Evolutionary conservation across 2,113 vertebrate genomes (phyloP).

Genomic region (Cairina moschata): DNA sequence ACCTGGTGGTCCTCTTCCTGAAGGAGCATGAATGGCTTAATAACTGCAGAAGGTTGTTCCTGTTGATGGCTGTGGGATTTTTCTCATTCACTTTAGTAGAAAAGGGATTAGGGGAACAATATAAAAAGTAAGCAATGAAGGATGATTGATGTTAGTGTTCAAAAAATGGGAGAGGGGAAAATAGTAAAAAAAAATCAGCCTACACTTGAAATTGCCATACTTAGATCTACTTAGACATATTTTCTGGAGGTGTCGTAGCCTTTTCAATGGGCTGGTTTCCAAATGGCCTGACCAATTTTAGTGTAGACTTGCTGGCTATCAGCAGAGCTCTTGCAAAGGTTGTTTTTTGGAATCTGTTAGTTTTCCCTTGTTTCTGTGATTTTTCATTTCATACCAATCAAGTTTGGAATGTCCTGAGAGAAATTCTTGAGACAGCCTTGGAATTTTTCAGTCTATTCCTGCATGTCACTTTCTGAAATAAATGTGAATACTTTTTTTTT

Average conservation of each 20-base stretch:
- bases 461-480: not conserved
- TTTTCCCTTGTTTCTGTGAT: not conserved
- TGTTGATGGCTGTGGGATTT: not conserved
- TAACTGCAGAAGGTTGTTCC: not conserved
- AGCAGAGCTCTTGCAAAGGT: not conserved
- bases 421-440: not conserved
- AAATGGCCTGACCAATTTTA: not conserved
- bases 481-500: not conserved
- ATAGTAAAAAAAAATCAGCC: not conserved
- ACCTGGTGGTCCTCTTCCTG: not conserved
- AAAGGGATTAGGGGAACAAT: not conserved
- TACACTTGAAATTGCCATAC: not conserved
- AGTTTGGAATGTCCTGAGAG: constrained; percentile 1
- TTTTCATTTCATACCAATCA: not conserved
- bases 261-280: not conserved
- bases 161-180: not conserved
- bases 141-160: not conserved
- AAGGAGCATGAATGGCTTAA: not conserved
- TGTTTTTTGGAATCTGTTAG: not conserved
- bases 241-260: not conserved
- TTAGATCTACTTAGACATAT: not conserved
- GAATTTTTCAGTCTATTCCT: not conserved
- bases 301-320: not conserved
- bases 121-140: not conserved
- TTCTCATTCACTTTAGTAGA: not conserved